Base-by-base conservation (phyloP, 2,797 vertebrate species). In the Leucoraja ocellata region DNA sequence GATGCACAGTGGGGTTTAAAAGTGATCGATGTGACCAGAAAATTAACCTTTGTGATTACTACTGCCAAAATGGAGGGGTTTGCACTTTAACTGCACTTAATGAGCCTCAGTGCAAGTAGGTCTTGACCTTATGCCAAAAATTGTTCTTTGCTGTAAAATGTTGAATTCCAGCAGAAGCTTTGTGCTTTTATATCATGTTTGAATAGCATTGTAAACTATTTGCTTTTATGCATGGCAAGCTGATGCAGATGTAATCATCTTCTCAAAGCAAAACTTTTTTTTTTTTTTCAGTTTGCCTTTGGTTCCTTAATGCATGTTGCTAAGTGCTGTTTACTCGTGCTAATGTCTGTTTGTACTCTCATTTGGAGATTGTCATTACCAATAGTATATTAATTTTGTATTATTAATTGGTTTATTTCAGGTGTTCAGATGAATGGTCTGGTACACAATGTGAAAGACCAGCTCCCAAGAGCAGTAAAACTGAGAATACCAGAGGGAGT, bases 1-100 rank as follows among this genome's bases (percentile, higher is more conserved):
- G 99, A 98, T 99, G 99, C 97, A 99, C 98, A 96, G 97, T 98
- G 97, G 98, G 98, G 97, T 99, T 99, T 99, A 99, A 99, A 99
- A 99, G 98, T 98, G 99, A 99, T 97, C 99, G 99, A 97, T 99
- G 99, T 97, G 99, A 99, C 97, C 98, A 99, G 97, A 98, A 98
- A 98, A 97, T 98, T 97, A 99, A 99, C 97, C 99, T 98, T 96
- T 99, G 99, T 97, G 99, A 99, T 99, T 98, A 99, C 98, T 99
- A 99, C 99, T 99, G 99, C 99, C 99, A 99, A 98, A 99, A 99
- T 98, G 98, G 99, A 97, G 99, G 99, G 97, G 98, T 99, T 97
- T 99, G 99, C 98, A 97, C 98, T 97, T 98, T 99, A 98, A 99
- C 98, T 96, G 96, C 98, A 97, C 97, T 98, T 99, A 99, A 99